Evolutionary conservation across 2,113 vertebrate species (phyloP), one percentile per base, ranked within the genome.

Genomic region (Zonotrichia leucophrys): DNA sequence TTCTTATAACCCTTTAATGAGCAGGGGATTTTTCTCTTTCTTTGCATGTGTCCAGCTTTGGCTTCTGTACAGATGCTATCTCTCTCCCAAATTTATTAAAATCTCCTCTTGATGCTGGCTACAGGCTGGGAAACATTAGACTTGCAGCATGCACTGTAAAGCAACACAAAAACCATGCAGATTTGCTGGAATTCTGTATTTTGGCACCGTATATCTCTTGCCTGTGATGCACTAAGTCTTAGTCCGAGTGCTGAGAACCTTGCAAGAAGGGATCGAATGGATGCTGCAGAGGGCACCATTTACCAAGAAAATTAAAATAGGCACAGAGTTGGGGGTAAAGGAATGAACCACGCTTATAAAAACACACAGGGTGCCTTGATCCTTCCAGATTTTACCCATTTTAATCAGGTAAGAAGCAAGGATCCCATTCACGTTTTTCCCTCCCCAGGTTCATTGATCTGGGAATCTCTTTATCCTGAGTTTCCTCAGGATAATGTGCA

Each of bases 241-340:
- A 12, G 23, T 49, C 39, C 60, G 47, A 41, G 63, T 27, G 15
- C 49, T 56, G 12, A 31, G 46, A 69, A 72, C 39, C 50, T 28
- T 81, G 89, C 53, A 86, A 8, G 80, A 44, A n/a, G n/a, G n/a
- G n/a, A 15, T 47, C 24, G 11, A 22, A 46, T 21, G 25, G 33
- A 41, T 94, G 83, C 98, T 96, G 96, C 93, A 98, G 98, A 96
- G 97, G 97, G 97, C 97, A 95, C 59, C 95, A 86, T 97, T 96
- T 91, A 95, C 93, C 75, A 97, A 95, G 94, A 89, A 90, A 97
- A 96, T 89, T 80, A 33, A 91, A 23, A 28, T 6, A 50, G 35
- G 7, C 16, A 7, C 11, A 12, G 0, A 15, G 15, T 6, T 46
- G 10, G 31, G n/a, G 15, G 24, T 67, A 47, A 27, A 47, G 58